phyloP scores from a whole-genome alignment of 2,797 vertebrate species.

The Hemibagrus guttatus region DNA sequence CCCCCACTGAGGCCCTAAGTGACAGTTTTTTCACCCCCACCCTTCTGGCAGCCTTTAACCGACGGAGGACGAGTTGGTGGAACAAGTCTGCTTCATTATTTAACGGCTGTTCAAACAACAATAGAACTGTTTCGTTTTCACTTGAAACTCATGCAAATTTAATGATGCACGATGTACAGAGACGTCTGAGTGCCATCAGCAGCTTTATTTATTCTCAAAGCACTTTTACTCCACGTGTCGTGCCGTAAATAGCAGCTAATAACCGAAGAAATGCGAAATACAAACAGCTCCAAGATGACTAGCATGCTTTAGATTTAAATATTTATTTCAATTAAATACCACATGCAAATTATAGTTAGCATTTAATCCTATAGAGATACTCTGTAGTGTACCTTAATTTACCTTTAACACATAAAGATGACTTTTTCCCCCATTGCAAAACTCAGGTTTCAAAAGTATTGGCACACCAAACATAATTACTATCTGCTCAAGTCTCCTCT shows the following conservation, averaged over 20 bases:
- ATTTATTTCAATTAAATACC: background rate
- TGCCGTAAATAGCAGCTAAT: background rate
- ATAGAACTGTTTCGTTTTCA: conserved; percentile 22
- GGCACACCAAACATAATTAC: background rate
- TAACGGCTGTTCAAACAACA: conserved; percentile 1
- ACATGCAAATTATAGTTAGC: background rate
- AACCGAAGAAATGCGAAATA: background rate
- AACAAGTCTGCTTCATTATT: background rate
- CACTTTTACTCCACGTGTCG: background rate
- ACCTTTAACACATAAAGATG: background rate
- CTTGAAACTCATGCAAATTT: conserved; percentile 12
- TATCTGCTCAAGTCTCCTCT: background rate
- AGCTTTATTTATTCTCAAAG: background rate
- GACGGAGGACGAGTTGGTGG: conserved; percentile 28
- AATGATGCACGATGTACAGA: background rate
- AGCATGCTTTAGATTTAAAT: background rate
- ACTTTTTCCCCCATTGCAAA: background rate
- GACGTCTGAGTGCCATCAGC: background rate
- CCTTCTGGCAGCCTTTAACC: conserved; percentile 18
- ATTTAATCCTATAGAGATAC: background rate
- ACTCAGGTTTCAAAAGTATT: background rate
- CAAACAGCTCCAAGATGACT: background rate
- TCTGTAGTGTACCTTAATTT: background rate
- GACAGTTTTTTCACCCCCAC: conserved; percentile 32
- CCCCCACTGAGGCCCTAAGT: conserved; percentile 56